A percentile compares a stretch with the other conserved stretches of the same genome.
Evolutionary conservation across 2,888 invertebrate species (phyloP).

Genomic region (Ophioninae sp.): DNA sequence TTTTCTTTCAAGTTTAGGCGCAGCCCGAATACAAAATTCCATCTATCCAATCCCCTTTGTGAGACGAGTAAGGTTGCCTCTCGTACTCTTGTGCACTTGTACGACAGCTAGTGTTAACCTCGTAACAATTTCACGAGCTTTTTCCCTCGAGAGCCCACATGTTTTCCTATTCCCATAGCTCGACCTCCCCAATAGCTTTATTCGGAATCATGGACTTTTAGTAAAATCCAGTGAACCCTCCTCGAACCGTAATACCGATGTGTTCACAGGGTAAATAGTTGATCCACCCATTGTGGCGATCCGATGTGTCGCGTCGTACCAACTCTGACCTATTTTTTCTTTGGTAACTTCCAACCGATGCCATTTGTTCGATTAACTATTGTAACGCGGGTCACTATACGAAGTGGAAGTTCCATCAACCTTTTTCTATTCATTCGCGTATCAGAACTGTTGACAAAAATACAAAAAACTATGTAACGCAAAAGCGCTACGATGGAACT

Average conservation of each 20-base stretch:
- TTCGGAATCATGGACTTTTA: too few species aligned
- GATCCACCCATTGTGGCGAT: not conserved
- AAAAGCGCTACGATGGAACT: too few species aligned
- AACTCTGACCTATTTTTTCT: constrained; percentile 33
- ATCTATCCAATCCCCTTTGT: constrained; percentile 24
- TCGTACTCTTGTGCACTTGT: constrained; percentile 66
- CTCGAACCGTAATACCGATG: not conserved
- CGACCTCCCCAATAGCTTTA: not conserved
- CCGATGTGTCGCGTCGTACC: constrained; percentile 36
- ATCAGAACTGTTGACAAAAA: too few species aligned
- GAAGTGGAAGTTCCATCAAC: too few species aligned
- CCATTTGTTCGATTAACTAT: constrained; percentile 19
- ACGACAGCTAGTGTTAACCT: constrained; percentile 24
- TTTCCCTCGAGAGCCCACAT: too few species aligned
- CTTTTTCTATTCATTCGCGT: too few species aligned
- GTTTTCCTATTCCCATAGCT: too few species aligned
- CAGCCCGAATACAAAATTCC: not conserved
- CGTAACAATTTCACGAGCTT: not conserved
- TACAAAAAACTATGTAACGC: too few species aligned
- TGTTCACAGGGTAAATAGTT: too few species aligned
- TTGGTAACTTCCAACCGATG: not conserved
- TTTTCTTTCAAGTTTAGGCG: not conserved
- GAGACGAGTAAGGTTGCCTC: constrained; percentile 19
- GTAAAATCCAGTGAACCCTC: constrained; percentile 13
- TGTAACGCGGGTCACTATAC: too few species aligned